Evolutionary conservation across 2,797 vertebrate genomes (phyloP).

Genomic region (Phalanger gymnotis): DNA sequence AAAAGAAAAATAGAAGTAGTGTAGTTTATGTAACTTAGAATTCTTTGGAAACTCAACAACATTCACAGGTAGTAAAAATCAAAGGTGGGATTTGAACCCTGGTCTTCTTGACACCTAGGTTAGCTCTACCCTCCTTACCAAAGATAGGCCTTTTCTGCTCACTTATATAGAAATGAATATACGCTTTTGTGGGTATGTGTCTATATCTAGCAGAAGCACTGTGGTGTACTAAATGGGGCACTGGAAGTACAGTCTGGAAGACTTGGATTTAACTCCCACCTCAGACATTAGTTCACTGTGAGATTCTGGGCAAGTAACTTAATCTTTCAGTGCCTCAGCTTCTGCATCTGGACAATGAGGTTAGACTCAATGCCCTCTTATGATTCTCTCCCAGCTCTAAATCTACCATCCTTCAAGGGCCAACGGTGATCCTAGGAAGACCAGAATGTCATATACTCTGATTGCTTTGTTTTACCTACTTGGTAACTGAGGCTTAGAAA

Average conservation of each 20-base stretch:
- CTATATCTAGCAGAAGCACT: background rate
- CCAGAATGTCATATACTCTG: background rate
- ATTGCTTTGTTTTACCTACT: background rate
- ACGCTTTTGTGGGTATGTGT: background rate
- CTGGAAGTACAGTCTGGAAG: background rate
- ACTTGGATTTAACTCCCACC: background rate
- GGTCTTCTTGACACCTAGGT: background rate
- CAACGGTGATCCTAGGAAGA: background rate
- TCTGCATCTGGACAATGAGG: background rate
- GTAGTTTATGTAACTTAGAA: constrained; percentile 5
- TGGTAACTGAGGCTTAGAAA: background rate
- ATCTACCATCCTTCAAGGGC: background rate
- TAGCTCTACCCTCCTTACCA: background rate
- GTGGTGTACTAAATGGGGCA: background rate
- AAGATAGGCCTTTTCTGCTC: background rate
- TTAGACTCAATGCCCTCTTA: background rate
- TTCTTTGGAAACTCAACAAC: background rate
- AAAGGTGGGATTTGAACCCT: background rate
- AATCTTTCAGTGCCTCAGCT: background rate
- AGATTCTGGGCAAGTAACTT: background rate
- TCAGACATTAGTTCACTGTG: background rate
- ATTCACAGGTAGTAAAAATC: background rate
- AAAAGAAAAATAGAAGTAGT: constrained; percentile 24
- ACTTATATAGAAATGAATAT: background rate
- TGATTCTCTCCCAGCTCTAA: background rate